Percentiles rank a stretch among this genome's conserved stretches.
Evolutionary conservation across 2,888 invertebrate species (phyloP).

Genomic region (Heliothis peltigera): DNA sequence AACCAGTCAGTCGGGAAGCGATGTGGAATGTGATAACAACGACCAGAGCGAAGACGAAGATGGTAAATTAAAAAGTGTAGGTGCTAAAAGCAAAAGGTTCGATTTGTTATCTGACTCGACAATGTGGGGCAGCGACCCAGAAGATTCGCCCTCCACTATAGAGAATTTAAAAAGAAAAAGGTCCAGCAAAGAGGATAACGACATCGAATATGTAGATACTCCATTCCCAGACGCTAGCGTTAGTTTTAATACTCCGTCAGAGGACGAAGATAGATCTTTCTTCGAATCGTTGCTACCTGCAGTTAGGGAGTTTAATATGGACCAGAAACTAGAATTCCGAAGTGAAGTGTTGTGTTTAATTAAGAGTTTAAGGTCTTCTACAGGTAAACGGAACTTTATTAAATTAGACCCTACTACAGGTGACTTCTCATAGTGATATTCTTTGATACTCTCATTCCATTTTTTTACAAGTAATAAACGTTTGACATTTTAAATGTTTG

Average conservation of each 20-base stretch:
- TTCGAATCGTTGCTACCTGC: conserved; percentile 82
- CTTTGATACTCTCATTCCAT: conserved; percentile 47
- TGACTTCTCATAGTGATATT: conserved; percentile 49
- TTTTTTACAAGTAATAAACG: conserved; percentile 52
- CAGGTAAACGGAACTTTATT: conserved; percentile 51
- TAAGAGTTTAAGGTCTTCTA: conserved; percentile 73
- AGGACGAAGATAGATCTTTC: conserved; percentile 82
- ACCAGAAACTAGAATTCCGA: conserved; percentile 81
- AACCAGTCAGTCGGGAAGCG: conserved; percentile 68
- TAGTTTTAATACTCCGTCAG: conserved; percentile 57
- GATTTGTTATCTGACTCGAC: conserved; percentile 61
- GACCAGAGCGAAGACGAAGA: conserved; percentile 71
- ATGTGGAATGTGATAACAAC: conserved; percentile 65
- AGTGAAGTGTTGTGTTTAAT: conserved; percentile 76
- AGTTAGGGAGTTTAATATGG: conserved; percentile 77
- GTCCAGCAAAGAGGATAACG: conserved; percentile 50
- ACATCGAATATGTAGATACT: conserved; percentile 76
- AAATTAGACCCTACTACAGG: conserved; percentile 63
- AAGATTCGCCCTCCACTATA: conserved; percentile 65
- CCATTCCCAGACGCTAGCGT: conserved; percentile 66
- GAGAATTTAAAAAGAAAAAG: conserved; percentile 71
- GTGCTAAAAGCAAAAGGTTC: conserved; percentile 58
- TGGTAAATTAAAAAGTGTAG: conserved; percentile 62
- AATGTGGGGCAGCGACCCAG: conserved; percentile 68
- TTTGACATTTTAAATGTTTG: conserved; percentile 16